Evolutionary conservation across 1,140 invertebrate genomes (phyloP).

Genomic region (Drosophila rhopaloa): DNA sequence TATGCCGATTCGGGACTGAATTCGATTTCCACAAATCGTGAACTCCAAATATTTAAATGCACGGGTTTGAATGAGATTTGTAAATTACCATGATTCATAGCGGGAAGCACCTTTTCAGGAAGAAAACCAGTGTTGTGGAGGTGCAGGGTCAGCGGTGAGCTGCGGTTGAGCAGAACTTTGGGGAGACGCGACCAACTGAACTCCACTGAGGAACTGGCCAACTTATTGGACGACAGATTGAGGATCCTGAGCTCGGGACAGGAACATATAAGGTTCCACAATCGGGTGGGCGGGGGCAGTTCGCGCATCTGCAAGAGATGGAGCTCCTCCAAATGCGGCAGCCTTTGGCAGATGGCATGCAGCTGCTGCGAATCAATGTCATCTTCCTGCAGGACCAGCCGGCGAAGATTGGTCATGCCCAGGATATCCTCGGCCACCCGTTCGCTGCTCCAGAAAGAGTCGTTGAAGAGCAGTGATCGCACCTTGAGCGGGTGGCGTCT

Average conservation of each 20-base stretch:
- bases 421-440: slow-evolving; percentile 8
- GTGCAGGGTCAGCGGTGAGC: slow-evolving; percentile 21
- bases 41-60: slow-evolving; percentile 39
- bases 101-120: slow-evolving; percentile 2
- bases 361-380: slow-evolving; percentile 49
- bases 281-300: slow-evolving; percentile 31
- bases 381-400: slow-evolving; percentile 53
- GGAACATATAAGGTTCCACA: slow-evolving; percentile 39
- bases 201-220: slow-evolving; percentile 16
- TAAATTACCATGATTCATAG: slow-evolving; percentile 33
- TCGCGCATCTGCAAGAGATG: slow-evolving; percentile 55
- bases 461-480: slow-evolving; percentile 53
- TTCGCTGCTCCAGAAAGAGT: slow-evolving; percentile 55
- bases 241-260: slow-evolving; percentile 32
- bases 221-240: slow-evolving; percentile 27
- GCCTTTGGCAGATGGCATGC: slow-evolving; percentile 13
- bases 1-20: slow-evolving; percentile 12
- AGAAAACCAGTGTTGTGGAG: slow-evolving; percentile 25
- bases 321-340: slow-evolving; percentile 48
- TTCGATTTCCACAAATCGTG: slow-evolving; percentile 56
- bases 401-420: slow-evolving; percentile 42
- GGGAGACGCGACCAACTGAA: neutral
- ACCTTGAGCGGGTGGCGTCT: slow-evolving; percentile 21
- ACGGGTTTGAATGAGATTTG: slow-evolving; percentile 38
- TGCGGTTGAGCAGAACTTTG: slow-evolving; percentile 3